Evolutionary conservation across 64 coral and sea anemone species (phyloP).

Genomic region (Orbicella faveolata): DNA sequence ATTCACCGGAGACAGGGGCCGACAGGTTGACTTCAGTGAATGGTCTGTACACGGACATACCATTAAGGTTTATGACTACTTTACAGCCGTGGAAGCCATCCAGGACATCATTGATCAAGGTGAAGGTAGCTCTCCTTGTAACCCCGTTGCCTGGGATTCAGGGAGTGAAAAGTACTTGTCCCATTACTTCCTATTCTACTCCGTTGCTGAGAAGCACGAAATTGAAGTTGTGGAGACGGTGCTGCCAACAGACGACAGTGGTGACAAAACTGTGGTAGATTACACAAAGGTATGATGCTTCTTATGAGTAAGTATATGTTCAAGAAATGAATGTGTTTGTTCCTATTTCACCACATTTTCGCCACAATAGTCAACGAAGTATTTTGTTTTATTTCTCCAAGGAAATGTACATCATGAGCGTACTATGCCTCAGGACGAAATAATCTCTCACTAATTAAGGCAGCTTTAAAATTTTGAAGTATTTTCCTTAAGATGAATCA

Average conservation of each 20-base stretch:
- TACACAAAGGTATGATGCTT: neutral
- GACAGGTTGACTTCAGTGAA: constrained; percentile 46
- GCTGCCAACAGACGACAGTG: neutral
- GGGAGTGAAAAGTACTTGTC: constrained; percentile 41
- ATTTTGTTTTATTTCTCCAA: no score
- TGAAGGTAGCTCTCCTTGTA: constrained; percentile 79
- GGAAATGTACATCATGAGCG: no score
- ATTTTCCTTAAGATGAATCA: no score
- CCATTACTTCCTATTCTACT: constrained; percentile 78
- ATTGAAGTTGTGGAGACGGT: neutral
- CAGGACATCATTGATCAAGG: constrained; percentile 66
- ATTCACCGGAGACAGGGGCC: constrained; percentile 59
- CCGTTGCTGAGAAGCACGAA: constrained; percentile 59
- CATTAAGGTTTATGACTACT: constrained; percentile 56
- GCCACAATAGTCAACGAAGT: no score
- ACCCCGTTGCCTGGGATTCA: constrained; percentile 51
- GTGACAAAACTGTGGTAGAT: neutral
- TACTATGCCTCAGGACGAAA: no score
- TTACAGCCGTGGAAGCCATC: constrained; percentile 61
- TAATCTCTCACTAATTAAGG: no score
- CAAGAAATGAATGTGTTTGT: no score
- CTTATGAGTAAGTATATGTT: no score
- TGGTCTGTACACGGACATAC: constrained; percentile 53
- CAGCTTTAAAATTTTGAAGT: no score
- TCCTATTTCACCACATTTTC: no score